Base-by-base conservation (phyloP, 2,797 vertebrate genomes). In the Anguilla anguilla region DNA sequence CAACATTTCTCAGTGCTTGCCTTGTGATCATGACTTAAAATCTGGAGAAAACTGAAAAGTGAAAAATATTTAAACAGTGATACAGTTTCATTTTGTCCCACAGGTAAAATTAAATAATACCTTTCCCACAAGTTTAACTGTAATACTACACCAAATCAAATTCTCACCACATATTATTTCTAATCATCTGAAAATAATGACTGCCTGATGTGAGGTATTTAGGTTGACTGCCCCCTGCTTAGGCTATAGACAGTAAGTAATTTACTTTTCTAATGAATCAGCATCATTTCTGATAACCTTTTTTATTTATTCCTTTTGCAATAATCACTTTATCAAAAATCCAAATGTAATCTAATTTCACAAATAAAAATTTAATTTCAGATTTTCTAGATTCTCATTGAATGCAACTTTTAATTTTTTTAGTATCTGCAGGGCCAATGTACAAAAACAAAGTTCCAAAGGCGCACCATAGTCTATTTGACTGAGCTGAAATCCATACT, bases 181-280 rank as follows among this genome's bases (percentile, higher is more conserved):
- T 3, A 39, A 74, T 74, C 0, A 35, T 74, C 31, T 6, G 10
- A 43, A 5, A 39, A 22, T 22, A 43, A 77, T 43, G 74, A 43
- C 31, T 0, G n/a, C 31, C 35, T 77, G 15, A 3, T 39, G 17
- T 43, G 4, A 22, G 35, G 13, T 77, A 2, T 22, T 43, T 15
- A 43, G 2, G 19, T 35, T 22, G 35, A 43, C 35, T 77, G 31
- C 13, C 35, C 74, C 13, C 31, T 77, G 74, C 74, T 39, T 19
- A 77, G 13, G 35, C 31, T 77, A 43, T 43, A 77, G 31, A 77
- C 35, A 35, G 69, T 35, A 28, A 74, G 28, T 74, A 35, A 74
- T 39, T 74, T 35, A 74, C 69, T 74, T 74, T 74, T 35, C 69
- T 74, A 31, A 35, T 39, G 31, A 74, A 74, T 74, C 69, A 74